A percentile compares a stretch with the other conserved stretches of the same genome.
Conservation (phyloP, 1,140 invertebrate species). For the Pantala flavescens region DNA sequence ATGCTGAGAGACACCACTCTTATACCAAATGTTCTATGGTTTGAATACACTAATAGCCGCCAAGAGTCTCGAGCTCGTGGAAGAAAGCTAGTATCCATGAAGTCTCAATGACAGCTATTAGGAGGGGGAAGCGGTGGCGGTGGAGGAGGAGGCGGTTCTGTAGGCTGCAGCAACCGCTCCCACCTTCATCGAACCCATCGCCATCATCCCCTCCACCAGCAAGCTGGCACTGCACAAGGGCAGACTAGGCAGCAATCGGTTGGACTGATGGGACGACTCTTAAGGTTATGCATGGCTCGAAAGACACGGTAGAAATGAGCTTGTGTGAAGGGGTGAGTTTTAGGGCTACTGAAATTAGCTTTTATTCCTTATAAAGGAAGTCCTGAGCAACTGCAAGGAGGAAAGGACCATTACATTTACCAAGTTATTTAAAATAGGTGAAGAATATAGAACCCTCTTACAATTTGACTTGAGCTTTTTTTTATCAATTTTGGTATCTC, state of each 20-base stretch:
- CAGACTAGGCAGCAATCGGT: not conserved
- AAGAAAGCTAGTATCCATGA: constrained; percentile 73
- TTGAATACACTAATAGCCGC: constrained; percentile 82
- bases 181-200: not conserved
- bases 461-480: not conserved
- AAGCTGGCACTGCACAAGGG: not conserved
- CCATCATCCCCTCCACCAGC: not conserved
- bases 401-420: not conserved
- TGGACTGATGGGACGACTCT: not conserved
- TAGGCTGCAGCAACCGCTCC: not conserved
- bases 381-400: not conserved
- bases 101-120: constrained; percentile 63
- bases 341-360: not conserved
- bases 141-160: not conserved
- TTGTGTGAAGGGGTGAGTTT: not conserved
- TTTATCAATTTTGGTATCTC: not conserved
- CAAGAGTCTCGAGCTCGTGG: constrained; percentile 68
- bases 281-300: not conserved
- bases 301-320: not conserved
- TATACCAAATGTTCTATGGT: constrained; percentile 90
- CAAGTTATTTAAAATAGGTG: not conserved
- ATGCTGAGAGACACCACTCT: constrained; percentile 80
- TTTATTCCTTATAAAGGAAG: not conserved
- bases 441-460: not conserved
- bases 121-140: not conserved